Conservation (phyloP, 2,888 invertebrate genomes). For the Halictus quadricinctus region DNA sequence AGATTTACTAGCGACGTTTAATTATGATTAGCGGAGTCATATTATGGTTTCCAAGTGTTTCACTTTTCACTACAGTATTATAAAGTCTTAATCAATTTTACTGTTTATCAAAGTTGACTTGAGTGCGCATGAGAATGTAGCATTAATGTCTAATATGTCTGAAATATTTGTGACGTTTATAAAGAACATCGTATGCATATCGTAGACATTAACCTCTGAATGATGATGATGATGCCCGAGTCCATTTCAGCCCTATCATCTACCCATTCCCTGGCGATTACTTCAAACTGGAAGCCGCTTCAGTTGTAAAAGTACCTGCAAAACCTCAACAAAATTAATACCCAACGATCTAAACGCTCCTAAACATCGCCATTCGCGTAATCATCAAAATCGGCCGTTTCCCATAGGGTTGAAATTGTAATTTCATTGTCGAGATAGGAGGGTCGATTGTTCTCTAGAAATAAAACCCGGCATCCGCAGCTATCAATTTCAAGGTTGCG, state of each 20-base stretch:
- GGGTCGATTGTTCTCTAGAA: not conserved
- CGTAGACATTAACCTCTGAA: not conserved
- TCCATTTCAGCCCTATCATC: not conserved
- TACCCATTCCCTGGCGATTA: not conserved
- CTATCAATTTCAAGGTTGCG: not conserved
- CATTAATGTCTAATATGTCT: not conserved
- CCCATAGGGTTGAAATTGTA: not conserved
- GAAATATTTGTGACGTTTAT: not conserved
- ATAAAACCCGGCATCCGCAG: not conserved
- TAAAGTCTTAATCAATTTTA: too few species aligned
- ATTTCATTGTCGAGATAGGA: not conserved
- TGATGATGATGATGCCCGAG: not conserved
- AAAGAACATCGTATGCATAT: not conserved
- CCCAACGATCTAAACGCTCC: not conserved
- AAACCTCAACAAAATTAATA: not conserved
- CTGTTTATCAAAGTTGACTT: too few species aligned
- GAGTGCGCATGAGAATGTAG: too few species aligned
- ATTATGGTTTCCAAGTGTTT: too few species aligned
- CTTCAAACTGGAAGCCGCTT: not conserved
- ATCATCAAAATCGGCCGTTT: not conserved
- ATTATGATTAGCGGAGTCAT: too few species aligned
- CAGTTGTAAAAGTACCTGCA: not conserved
- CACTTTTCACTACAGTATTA: too few species aligned
- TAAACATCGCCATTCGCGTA: not conserved
- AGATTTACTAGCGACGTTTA: too few species aligned